Evolutionary conservation across 2,797 vertebrate genomes (phyloP), one percentile per base, ranked within the genome.

Genomic region (Emydoidea blandingii): DNA sequence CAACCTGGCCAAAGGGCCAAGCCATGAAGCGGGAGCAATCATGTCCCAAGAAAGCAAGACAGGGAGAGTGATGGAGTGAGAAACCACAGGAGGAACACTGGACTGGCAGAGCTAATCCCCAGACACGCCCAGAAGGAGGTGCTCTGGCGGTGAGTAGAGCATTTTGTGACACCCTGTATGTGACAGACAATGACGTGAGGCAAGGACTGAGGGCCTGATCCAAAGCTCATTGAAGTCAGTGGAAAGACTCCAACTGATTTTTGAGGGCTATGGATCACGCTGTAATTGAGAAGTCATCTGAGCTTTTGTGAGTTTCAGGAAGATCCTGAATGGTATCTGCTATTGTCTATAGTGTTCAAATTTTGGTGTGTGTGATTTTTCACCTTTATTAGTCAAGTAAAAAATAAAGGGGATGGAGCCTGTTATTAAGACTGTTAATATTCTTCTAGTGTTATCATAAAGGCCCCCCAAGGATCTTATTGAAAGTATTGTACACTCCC

Each of bases 331-430:
- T 84, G 79, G 4, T 88, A 59, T 74, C 34, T 74, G 37, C 54
- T 59, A 56, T 86, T 86, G 44, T 92, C 85, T 86, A 0, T 0
- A 0, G 12, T n/a, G 18, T 49, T 90, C 68, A 47, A 37, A 52
- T 91, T 91, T 91, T 93, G 41, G 47, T 44, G 10, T 89, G 87
- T 97, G 92, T 97, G 85, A 96, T 94, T 96, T 98, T 54, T 96
- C 87, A 93, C 91, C 95, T 92, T 96, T 93, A 59, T 90, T 95
- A 94, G 94, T 85, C 92, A 96, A 94, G 59, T 84, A 87, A 79
- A 90, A 96, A 96, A 78, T 62, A 93, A 79, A 89, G 96, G 83
- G 83, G 87, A 95, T 96, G 52, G 44, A 41, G 47, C 83, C 85
- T 89, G 87, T 94, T 94, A 95, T 91, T 83, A 93, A 97, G 86